phyloP scores from a whole-genome alignment of 2,888 invertebrate genomes.

The Epinotia demarniana region DNA sequence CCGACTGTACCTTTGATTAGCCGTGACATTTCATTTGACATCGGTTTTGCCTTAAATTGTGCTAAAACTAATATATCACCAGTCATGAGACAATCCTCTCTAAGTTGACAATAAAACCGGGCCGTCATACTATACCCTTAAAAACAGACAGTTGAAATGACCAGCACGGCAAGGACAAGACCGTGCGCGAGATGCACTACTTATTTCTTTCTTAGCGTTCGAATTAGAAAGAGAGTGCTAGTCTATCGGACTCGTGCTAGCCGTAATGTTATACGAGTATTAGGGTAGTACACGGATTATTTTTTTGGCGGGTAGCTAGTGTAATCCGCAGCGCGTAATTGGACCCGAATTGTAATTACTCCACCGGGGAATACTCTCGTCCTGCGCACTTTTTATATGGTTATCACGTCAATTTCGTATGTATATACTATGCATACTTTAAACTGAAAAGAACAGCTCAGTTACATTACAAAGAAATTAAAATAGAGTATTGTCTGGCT shows the following conservation, averaged over 20 bases:
- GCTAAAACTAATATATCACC: conserved; percentile 9
- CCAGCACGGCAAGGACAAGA: no score
- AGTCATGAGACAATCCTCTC: not conserved
- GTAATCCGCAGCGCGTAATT: conserved; percentile 18
- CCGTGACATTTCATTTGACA: not conserved
- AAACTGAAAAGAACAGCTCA: no score
- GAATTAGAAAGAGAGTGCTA: no score
- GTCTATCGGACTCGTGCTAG: no score
- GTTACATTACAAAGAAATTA: no score
- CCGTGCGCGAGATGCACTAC: no score
- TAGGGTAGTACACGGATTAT: not conserved
- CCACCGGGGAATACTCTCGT: conserved; percentile 10
- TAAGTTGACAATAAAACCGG: conserved; percentile 4
- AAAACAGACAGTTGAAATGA: conserved; percentile 21
- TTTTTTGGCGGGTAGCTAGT: conserved; percentile 10
- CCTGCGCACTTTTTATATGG: not conserved
- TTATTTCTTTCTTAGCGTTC: no score
- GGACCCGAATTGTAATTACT: conserved; percentile 22
- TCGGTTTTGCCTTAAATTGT: conserved; percentile 4
- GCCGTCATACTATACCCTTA: conserved; percentile 9
- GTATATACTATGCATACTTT: not conserved
- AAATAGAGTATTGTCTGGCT: no score
- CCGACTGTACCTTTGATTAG: not conserved
- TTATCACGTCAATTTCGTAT: not conserved
- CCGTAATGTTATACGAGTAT: no score